Evolutionary conservation across 2,888 invertebrate genomes (phyloP), one percentile per base, ranked within the genome.

Genomic region (Parthenolecanium corni): DNA sequence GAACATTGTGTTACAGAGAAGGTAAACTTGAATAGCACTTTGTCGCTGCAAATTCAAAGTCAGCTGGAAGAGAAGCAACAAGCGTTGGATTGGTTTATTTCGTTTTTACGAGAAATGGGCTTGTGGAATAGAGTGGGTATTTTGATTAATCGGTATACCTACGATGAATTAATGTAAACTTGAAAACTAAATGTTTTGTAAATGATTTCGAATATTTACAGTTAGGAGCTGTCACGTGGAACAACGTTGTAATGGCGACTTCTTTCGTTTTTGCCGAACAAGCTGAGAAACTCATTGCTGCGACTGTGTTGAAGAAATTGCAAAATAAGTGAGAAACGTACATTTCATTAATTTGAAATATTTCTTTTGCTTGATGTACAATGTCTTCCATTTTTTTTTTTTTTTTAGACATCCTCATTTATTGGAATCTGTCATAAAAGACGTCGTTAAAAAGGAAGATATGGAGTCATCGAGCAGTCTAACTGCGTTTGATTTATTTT

Each of bases 21-120:
- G 62, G 52, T 63, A 38, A 46, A 65, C 52, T 12, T 58, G n/a
- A 64, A 65, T 3, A 64, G 64, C 21, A 64, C 65, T 36, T 38
- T 58, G 1, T 89, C 93, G 2, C 80, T 94, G 76, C 89, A 92
- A 74, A 83, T 92, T 65, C 75, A 82, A 1, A 85, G 86, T 66
- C 94, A 95, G 73, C 76, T 96, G 62, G 83, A 85, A 67, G 92
- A 93, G 73, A 95, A 95, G 75, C 85, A 84, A 71, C 81, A 84
- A 70, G 91, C 89, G 0, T 79, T 89, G 68, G 79, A 83, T 65
- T 79, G 88, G 65, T 89, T 84, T 71, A 74, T 89, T 2, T 80
- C 82, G 64, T 94, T 94, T 74, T 74, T 90, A 56, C 82, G 84
- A 69, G 80, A 82, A 49, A 76, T 81, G 36, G 79, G 80, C 1